Evolutionary conservation across 53 echinoderm and acorn worm species (phyloP), one percentile per base, ranked within the genome.

Genomic region (Paracentrotus lividus): DNA sequence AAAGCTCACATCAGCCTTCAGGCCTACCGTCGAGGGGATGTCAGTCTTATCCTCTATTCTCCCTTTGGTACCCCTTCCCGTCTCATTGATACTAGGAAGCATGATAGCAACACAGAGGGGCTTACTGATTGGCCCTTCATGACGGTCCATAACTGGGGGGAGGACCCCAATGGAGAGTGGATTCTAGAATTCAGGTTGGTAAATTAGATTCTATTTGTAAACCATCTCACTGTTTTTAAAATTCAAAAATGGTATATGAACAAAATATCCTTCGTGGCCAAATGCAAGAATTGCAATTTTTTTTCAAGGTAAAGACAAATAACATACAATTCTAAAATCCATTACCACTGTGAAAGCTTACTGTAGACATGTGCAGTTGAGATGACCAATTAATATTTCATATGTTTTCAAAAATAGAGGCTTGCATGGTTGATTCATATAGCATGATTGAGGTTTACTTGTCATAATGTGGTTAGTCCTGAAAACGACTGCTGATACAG

Each of bases 101-200:
- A 95, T 23, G 99, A 99, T 61, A 93, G 88, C 81, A 64, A 90
- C 64, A 43, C 42, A 0, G 86, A 94, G 13, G 96, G 96, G 0
- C 88, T 97, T 0, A 88, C 55, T 1, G 69, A 92, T 20, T 99
- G 96, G 95, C 96, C 99, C 13, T 99, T 99, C 88, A 97, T 97
- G 99, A 94, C 98, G 0, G 98, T 98, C 6, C 96, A 96, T 84
- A 97, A 96, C 96, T 97, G 99, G 99, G 99, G 99, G 5, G 99
- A 97, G 75, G 85, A 95, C 45, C 96, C 97, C 9, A 93, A 61
- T 6, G 97, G 99, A 29, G 68, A 88, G 33, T 99, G 99, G 99
- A 93, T 81, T 6, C 89, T 99, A 2, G 84, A 97, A 58, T 45
- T 98, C 68, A 85, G 42, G 81, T 95, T 93, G 24, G 81, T 81